Base-by-base conservation (phyloP, 2,888 invertebrate genomes). In the Melanotus villosus region DNA sequence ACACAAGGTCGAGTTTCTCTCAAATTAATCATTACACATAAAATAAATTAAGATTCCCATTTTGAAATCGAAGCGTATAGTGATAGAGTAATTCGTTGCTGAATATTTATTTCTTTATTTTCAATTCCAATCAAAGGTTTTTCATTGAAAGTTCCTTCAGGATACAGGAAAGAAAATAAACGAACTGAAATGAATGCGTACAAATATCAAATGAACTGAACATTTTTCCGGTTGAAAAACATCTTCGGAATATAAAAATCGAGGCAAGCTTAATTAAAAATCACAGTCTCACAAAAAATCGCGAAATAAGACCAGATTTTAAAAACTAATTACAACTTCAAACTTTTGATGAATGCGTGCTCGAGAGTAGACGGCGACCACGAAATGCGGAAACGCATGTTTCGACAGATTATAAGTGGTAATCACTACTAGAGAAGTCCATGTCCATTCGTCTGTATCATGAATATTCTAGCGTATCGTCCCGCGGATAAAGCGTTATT, bases 231-330 rank as follows among this genome's bases (percentile, higher is more conserved):
- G 81, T 80, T 79, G 81, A 80, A 83, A 82, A 83, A 81, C 81
- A 81, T 82, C 82, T 82, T 82, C 80, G 80, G 82, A 81, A 83
- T 83, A 81, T 82, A 82, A 80, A 83, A 82, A 80, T 79, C 78
- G 81, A 81, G 80, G 80, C 80, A 79, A 80, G 82, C 83, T 83
- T 84, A 84, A 84, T 84, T 84, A 84, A 84, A 84, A 84, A 83
- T 83, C 81, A 81, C 80, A 81, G 79, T 82, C 78, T 79, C 76
- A 80, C 80, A 81, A 80, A 80, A 81, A 80, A 82, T 76, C 81
- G n/a, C n/a, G n/a, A n/a, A n/a, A n/a, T n/a, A n/a, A n/a, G n/a
- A n/a, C 59, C 63, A 65, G 62, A 76, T 76, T 79, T 75, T 78
- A 77, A 81, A 81, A 82, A 83, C 82, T 82, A 83, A 83, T 83